Evolutionary conservation across 2,113 vertebrate species (phyloP), one percentile per base, ranked within the genome.

Genomic region (Accipiter virgatus): DNA sequence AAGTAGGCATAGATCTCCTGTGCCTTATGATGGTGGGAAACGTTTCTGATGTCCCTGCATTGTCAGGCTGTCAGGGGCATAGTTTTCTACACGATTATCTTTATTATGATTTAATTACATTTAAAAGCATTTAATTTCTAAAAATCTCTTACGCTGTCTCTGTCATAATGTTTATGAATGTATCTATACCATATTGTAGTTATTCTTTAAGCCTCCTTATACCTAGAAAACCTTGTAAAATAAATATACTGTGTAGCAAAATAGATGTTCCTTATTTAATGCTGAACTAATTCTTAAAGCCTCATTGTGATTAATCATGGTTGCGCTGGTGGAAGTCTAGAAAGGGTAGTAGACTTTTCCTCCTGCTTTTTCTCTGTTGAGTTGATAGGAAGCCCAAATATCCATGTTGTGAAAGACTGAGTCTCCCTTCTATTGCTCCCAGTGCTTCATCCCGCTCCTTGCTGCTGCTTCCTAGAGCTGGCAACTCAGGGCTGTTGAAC

Each of bases 141-240:
- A 68, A 92, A 84, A 58, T 65, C 7, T 87, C 40, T 70, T 66
- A 40, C 8, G 4, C n/a, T 45, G 4, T 52, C 20, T 88, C 68
- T 95, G 91, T 96, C 95, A 91, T 58, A 93, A 95, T 91, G 92
- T 93, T 95, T 95, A 92, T 53, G 77, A 96, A 93, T 67, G 9
- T 77, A 86, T 66, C 78, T 89, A 75, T 92, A 92, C 84, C 40
- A 73, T 95, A 42, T 26, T 66, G 78, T 48, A 79, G 47, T 61
- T 91, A 89, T 34, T 88, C 38, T 68, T 92, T 86, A 95, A 87
- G 43, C 20, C 70, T 48, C 11, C 53, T 71, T 85, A 45, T 38
- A 17, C 40, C 40, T 84, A 65, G 61, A 48, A 81, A 73, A 26
- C 22, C 61, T 71, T 34, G 6, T 61, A 53, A 58, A 93, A 92